Evolutionary conservation across 2,888 invertebrate genomes (phyloP), one percentile per base, ranked within the genome.

Genomic region (Clepsis dumicolana): DNA sequence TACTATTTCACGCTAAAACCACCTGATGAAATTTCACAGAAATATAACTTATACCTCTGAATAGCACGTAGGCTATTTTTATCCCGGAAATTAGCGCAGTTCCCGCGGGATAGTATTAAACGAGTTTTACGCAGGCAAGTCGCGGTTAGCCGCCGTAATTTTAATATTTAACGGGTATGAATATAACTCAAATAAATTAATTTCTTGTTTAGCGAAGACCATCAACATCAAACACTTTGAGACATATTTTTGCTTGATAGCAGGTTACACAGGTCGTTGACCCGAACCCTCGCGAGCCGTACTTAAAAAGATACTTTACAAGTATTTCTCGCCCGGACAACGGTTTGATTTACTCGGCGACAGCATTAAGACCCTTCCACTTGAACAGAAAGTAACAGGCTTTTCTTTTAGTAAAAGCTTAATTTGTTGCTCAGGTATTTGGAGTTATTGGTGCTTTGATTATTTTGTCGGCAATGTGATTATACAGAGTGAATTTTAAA

Each of bases 251-350:
- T 16, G 16, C 4, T 44, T 44, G 18, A 16, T 1, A 44, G 18
- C 4, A 41, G 41, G 5, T 41, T 41, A 41, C 41, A 18, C 5
- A 18, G 44, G 44, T 44, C 16, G 7, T 18, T 18, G 44, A 18
- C 18, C 44, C 44, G 16, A 16, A 44, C 44, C 44, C 18, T 44
- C 8, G 2, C 44, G 18, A 18, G 44, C n/a, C 38, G 38, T 16
- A 18, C 44, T 18, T 18, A 18, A 44, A 35, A 35, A 44, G 44
- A 44, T 44, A 44, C 18, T 44, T 44, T 44, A 44, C 44, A 44
- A 35, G 44, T 44, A 44, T 44, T 44, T 44, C 0, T 18, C 44
- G 18, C 18, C 44, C 44, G 44, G 44, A 44, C 4, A n/a, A 7
- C 44, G 7, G 44, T 8, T 18, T 44, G 44, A 44, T 44, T 44